Conservation (phyloP, 2,113 vertebrate genomes). For the Phalacrocorax pelagicus region DNA sequence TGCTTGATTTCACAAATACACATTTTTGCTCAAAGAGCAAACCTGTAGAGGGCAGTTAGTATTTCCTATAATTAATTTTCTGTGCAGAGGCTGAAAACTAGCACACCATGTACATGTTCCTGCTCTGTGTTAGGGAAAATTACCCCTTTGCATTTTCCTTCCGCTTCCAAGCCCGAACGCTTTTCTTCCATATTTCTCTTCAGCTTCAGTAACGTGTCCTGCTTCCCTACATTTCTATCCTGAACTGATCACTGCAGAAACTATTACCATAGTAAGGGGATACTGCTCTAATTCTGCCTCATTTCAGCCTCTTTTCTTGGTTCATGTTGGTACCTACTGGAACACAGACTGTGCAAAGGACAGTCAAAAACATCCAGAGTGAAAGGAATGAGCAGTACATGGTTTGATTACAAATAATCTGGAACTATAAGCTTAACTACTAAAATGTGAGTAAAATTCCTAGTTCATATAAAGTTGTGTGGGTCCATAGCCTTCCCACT, state of each 20-base stretch:
- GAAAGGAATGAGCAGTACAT: not conserved
- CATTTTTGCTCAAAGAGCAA: not conserved
- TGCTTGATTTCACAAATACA: not conserved
- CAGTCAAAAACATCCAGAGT: not conserved
- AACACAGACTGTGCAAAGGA: not conserved
- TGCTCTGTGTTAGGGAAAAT: not conserved
- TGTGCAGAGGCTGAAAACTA: not conserved
- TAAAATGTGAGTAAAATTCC: not conserved
- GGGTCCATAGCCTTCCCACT: not conserved
- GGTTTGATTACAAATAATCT: not conserved
- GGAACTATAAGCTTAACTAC: not conserved
- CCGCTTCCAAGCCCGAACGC: not conserved
- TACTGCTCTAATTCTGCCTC: not conserved
- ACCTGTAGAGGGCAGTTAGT: not conserved
- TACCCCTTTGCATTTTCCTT: not conserved
- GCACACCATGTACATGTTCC: not conserved
- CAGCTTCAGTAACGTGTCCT: not conserved
- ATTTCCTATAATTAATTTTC: not conserved
- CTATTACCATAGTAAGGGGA: not conserved
- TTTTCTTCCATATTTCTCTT: not conserved
- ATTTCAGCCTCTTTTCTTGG: not conserved
- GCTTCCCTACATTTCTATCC: not conserved
- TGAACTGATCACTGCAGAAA: not conserved
- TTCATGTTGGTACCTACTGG: not conserved
- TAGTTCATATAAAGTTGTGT: not conserved